Percentiles rank a stretch among this genome's conserved stretches.
Evolutionary conservation across 2,797 vertebrate genomes (phyloP).

Genomic region (Mergus octosetaceus): DNA sequence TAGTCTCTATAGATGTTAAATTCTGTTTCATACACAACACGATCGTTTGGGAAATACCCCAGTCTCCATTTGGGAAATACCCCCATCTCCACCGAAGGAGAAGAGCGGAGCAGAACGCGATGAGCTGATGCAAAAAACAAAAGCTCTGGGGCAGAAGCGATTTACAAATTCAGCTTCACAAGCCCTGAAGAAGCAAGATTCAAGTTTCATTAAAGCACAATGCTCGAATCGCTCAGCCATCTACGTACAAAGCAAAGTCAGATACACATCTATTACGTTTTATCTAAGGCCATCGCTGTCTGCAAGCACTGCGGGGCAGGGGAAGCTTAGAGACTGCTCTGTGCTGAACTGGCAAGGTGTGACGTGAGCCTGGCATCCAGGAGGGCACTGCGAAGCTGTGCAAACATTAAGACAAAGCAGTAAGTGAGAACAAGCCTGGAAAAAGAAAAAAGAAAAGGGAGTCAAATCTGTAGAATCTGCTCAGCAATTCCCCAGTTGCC

Average conservation of each 20-base stretch:
- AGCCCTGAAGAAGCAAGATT: background rate
- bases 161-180: accelerated
- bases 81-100: background rate
- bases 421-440: background rate
- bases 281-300: background rate
- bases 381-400: background rate
- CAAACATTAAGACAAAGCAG: background rate
- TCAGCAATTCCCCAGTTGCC: background rate
- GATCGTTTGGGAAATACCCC: background rate
- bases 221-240: background rate
- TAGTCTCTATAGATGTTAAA: background rate
- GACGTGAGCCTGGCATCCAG: accelerated
- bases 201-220: background rate
- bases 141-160: background rate
- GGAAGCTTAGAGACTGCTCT: background rate
- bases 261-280: background rate
- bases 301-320: background rate
- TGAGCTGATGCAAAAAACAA: background rate
- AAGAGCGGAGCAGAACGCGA: background rate
- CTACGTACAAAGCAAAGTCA: background rate
- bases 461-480: background rate
- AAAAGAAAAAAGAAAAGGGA: background rate
- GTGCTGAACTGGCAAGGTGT: accelerated
- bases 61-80: background rate
- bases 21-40: background rate